Conservation (phyloP, 1,140 invertebrate species). For the Nephila pilipes region DNA sequence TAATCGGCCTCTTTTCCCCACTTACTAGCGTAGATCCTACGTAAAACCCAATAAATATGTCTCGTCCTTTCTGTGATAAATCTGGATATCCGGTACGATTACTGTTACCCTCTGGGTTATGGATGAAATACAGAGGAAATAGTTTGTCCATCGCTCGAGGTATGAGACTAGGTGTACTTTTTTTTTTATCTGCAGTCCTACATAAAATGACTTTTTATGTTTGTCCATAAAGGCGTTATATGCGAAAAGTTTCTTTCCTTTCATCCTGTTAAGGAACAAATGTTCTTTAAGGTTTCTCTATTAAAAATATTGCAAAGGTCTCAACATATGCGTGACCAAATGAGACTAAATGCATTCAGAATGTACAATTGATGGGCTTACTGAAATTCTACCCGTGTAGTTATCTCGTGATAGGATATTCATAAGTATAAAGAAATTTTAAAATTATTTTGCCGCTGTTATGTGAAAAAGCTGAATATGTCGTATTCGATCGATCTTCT, state of each 20-base stretch:
- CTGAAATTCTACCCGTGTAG: too few species aligned
- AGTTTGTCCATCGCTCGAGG: not conserved
- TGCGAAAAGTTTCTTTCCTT: not conserved
- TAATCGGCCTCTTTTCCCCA: not conserved
- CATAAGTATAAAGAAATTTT: too few species aligned
- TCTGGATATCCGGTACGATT: slow-evolving; percentile 33
- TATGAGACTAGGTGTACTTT: not conserved
- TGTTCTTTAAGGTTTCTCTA: too few species aligned
- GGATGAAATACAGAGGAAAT: slow-evolving; percentile 10
- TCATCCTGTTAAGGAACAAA: not conserved
- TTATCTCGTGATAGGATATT: too few species aligned
- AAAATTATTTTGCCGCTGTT: too few species aligned
- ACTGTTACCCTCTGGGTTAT: not conserved
- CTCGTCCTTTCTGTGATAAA: slow-evolving; percentile 7
- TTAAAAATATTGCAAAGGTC: too few species aligned
- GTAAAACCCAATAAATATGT: slow-evolving; percentile 15
- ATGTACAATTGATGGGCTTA: too few species aligned
- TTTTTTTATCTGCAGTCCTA: not conserved
- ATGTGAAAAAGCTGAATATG: too few species aligned
- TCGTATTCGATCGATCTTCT: too few species aligned
- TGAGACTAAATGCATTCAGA: too few species aligned
- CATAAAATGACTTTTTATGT: slow-evolving; percentile 16
- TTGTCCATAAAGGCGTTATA: not conserved
- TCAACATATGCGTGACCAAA: too few species aligned
- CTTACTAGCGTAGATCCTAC: not conserved